Conservation (phyloP, 2,113 vertebrate genomes). For the Neofelis nebulosa region DNA sequence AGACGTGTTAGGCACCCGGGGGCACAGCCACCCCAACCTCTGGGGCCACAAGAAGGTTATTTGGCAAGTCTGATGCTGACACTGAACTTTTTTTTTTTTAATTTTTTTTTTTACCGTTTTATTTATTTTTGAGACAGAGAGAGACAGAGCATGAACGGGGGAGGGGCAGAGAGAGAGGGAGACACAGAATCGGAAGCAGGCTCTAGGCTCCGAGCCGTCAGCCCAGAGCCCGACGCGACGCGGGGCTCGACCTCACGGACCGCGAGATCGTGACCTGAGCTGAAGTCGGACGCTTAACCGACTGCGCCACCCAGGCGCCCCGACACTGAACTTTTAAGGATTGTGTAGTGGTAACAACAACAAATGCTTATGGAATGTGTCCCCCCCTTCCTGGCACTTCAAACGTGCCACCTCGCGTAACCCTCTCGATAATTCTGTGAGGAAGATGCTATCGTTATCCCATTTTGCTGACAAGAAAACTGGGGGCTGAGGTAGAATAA, state of each 20-base stretch:
- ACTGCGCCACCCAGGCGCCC: no score
- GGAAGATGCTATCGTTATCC: background rate
- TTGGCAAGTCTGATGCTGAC: background rate
- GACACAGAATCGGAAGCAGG: no score
- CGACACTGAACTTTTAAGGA: background rate
- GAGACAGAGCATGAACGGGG: no score
- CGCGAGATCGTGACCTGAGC: no score
- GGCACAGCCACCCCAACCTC: background rate
- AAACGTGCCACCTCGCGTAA: background rate
- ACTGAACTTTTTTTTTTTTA: background rate
- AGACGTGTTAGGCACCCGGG: background rate
- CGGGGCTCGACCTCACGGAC: no score
- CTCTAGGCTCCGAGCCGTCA: no score
- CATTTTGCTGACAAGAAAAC: background rate
- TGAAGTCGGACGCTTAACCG: no score
- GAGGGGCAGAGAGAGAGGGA: no score
- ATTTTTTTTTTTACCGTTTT: no score
- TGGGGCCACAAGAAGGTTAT: background rate
- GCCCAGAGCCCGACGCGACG: no score
- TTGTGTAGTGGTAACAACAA: background rate
- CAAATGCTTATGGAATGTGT: background rate
- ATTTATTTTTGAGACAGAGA: no score
- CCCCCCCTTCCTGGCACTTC: background rate
- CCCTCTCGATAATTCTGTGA: background rate
- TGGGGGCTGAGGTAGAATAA: no score